Percentiles rank a stretch among this genome's conserved stretches.
Conservation (phyloP, 2,113 vertebrate species). For the Poecilia latipinna region DNA sequence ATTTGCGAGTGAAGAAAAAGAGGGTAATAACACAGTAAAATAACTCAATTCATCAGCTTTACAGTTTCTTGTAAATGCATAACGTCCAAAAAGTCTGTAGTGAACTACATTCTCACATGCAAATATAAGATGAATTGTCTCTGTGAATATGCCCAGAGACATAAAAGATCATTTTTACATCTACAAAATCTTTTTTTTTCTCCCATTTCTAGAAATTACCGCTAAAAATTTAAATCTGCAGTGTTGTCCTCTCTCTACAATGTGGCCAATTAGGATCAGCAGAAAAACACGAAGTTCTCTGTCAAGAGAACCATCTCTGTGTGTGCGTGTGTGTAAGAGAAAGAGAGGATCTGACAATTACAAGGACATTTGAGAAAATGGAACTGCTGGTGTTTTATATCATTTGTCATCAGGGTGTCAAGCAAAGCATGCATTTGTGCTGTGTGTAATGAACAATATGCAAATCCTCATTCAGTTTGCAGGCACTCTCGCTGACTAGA, state of each 20-base stretch:
- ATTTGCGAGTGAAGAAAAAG: conserved; percentile 16
- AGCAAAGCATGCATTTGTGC: conserved; percentile 51
- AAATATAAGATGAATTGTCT: conserved; percentile 14
- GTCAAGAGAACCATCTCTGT: conserved; percentile 26
- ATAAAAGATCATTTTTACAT: conserved; percentile 16
- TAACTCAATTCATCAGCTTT: conserved; percentile 27
- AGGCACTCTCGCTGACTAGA: conserved; percentile 36
- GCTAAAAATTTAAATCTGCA: conserved; percentile 31
- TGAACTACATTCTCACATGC: conserved; percentile 17
- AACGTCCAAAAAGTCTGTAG: conserved; percentile 2
- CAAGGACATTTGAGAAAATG: conserved; percentile 47
- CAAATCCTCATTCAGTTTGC: conserved; percentile 44
- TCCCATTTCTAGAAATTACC: conserved; percentile 11
- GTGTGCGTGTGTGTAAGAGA: not conserved
- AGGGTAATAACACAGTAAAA: conserved; percentile 17
- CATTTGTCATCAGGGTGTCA: conserved; percentile 47
- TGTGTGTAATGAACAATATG: conserved; percentile 56
- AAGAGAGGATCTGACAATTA: conserved; percentile 25
- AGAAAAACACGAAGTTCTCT: conserved; percentile 36
- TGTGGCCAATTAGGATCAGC: conserved; percentile 49
- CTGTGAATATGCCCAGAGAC: not conserved
- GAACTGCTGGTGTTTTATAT: conserved; percentile 53
- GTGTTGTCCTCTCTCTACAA: conserved; percentile 31
- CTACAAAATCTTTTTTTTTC: conserved; percentile 11
- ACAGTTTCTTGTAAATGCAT: conserved; percentile 6